Base-by-base conservation (phyloP, 2,113 vertebrate species). In the Ursus arctos region DNA sequence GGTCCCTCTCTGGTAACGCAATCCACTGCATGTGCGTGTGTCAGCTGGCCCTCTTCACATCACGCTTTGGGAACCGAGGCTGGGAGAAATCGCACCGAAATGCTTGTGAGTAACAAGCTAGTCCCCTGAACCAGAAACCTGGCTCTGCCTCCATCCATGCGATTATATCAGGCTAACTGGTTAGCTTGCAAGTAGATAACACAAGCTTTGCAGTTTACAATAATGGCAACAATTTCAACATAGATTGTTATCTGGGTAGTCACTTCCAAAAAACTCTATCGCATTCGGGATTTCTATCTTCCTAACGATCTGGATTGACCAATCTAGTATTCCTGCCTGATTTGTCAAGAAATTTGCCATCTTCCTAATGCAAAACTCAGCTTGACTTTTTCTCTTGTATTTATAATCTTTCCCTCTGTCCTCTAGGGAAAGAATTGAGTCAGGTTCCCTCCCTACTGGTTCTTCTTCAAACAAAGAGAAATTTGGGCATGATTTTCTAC, bases 391-490 rank as follows among this genome's bases (percentile, higher is more conserved):
- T 82, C 69, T 92, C 7, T 5, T 36, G 47, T 79, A 49, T 26
- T 93, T 21, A 65, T n/a, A 16, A 47, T 53, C 14, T 33, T 85
- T 21, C 16, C 53, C 1, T 79, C 63, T 40, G 10, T 72, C 47
- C 3, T 71, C 40, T 28, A 11, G 13, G 71, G 28, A 87, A 3
- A 94, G 24, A 65, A 53, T 28, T n/a, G 47, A 97, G 36, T 22
- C 55, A 95, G n/a, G 0, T 81, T 57, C 40, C 53, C 40, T 57
- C 53, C 24, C 59, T 77, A 33, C 16, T 31, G 71, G 24, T 22
- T 63, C 40, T 81, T 96, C 13, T 81, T 87, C 57, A 92, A 94
- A 61, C 43, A 55, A 88, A 95, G 21, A 79, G 7, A 84, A 80
- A 9, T 69, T 49, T 16, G 4, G 21, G 24, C 15, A 40, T 71